Percentiles rank a stretch among this genome's conserved stretches.
Evolutionary conservation across 2,888 invertebrate genomes (phyloP).

Genomic region (Dryomyza anilis): DNA sequence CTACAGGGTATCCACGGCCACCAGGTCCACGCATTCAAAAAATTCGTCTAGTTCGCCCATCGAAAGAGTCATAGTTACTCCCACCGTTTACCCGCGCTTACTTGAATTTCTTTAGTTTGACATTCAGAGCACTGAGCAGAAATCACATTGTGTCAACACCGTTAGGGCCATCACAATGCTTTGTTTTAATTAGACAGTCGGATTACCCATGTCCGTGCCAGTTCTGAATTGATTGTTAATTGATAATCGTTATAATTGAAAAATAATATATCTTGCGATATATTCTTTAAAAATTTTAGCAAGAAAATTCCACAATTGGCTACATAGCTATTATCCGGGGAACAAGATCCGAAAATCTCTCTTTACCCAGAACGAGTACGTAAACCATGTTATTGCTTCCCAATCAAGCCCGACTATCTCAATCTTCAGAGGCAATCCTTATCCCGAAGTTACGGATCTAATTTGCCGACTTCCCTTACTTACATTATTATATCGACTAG

Average conservation of each 20-base stretch:
- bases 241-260: conserved; percentile 25
- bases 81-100: conserved; percentile 64
- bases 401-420: conserved; percentile 34
- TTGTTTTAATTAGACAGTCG: conserved; percentile 3
- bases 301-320: conserved; percentile 41
- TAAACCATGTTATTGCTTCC: conserved; percentile 53
- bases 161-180: conserved; percentile 12
- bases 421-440: conserved; percentile 60
- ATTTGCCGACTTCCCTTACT: conserved; percentile 19
- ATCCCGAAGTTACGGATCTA: conserved; percentile 69
- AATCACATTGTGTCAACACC: conserved; percentile 24
- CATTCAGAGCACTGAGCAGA: conserved; percentile 28
- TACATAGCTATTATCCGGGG: conserved; percentile 39
- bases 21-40: not conserved
- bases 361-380: conserved; percentile 41
- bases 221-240: conserved; percentile 64
- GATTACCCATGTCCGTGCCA: conserved; percentile 69
- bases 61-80: conserved; percentile 63
- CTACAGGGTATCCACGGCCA: not conserved
- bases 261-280: conserved; percentile 24
- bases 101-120: conserved; percentile 65
- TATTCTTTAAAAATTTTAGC: conserved; percentile 38
- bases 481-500: too few species aligned
- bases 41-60: too few species aligned
- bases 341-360: conserved; percentile 32